phyloP scores from a whole-genome alignment of 1,140 invertebrate genomes.

The Sitophilus oryzae region DNA sequence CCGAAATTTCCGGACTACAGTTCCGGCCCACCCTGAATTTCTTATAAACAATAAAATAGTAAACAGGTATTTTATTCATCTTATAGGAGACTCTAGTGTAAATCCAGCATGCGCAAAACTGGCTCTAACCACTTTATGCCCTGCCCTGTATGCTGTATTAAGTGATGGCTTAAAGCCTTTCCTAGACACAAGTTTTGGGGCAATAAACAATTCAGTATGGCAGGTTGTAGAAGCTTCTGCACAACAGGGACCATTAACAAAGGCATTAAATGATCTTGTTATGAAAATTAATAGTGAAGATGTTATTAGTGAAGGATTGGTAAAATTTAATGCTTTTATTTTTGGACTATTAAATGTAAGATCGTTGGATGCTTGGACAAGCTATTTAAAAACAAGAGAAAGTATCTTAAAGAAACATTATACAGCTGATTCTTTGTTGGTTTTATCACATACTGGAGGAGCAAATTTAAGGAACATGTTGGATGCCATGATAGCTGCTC shows the following conservation, averaged over 20 bases:
- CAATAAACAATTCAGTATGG: constrained; percentile 83
- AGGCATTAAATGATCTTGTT: constrained; percentile 80
- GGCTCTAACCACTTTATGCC: constrained; percentile 68
- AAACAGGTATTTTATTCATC: background rate
- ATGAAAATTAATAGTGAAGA: constrained; percentile 80
- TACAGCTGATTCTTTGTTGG: constrained; percentile 61
- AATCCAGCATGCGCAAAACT: constrained; percentile 62
- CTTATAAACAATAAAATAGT: no score
- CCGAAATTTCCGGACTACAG: no score
- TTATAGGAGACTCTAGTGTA: constrained; percentile 48
- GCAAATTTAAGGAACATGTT: constrained; percentile 57
- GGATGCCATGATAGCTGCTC: constrained; percentile 64
- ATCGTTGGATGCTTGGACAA: constrained; percentile 79
- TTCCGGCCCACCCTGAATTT: no score
- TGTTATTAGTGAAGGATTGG: constrained; percentile 72
- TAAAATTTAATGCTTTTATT: constrained; percentile 87
- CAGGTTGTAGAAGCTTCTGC: constrained; percentile 82
- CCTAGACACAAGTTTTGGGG: constrained; percentile 79
- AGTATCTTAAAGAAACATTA: constrained; percentile 78
- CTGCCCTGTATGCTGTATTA: constrained; percentile 76
- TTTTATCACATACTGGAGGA: constrained; percentile 61
- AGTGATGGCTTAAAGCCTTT: constrained; percentile 75
- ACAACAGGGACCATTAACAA: constrained; percentile 76
- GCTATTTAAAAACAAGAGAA: constrained; percentile 74
- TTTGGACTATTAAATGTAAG: constrained; percentile 78